These are phyloP conservation scores for Tachina lurida DNA, from an alignment of 2,888 invertebrate species.

Conservation along the genomic window DNA sequence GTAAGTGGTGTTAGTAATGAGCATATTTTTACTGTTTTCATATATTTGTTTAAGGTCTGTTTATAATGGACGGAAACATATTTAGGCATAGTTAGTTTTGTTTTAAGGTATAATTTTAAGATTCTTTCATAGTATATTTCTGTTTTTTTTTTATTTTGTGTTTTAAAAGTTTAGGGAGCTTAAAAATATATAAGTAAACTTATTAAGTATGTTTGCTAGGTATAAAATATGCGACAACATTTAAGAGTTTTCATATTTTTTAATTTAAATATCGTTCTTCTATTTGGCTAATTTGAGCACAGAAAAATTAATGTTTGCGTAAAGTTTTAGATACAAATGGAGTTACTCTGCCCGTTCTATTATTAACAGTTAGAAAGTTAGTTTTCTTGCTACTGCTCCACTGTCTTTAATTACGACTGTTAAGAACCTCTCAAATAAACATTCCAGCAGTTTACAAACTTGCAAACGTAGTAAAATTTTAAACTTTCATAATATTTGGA, in stretches of 20 bases:
- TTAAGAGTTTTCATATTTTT: not conserved
- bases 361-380: too few species aligned
- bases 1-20: conserved; percentile 32
- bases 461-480: too few species aligned
- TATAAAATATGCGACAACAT: conserved; percentile 21
- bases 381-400: too few species aligned
- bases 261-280: too few species aligned
- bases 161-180: conserved; percentile 31
- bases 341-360: too few species aligned
- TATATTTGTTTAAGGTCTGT: conserved; percentile 82
- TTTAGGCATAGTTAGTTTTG: conserved; percentile 78
- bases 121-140: not conserved
- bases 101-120: conserved; percentile 48
- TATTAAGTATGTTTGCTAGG: not conserved
- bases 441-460: too few species aligned
- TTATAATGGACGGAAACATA: conserved; percentile 83
- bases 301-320: too few species aligned
- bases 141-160: conserved; percentile 4
- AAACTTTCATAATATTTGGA: too few species aligned
- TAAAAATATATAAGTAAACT: conserved; percentile 22
- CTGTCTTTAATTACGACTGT: too few species aligned
- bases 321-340: too few species aligned
- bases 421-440: too few species aligned
- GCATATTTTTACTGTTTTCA: conserved; percentile 62
- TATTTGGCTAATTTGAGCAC: too few species aligned